These are phyloP conservation scores for Cotesia glomerata DNA, from an alignment of 1,140 invertebrate species.

Conservation along the genomic window DNA sequence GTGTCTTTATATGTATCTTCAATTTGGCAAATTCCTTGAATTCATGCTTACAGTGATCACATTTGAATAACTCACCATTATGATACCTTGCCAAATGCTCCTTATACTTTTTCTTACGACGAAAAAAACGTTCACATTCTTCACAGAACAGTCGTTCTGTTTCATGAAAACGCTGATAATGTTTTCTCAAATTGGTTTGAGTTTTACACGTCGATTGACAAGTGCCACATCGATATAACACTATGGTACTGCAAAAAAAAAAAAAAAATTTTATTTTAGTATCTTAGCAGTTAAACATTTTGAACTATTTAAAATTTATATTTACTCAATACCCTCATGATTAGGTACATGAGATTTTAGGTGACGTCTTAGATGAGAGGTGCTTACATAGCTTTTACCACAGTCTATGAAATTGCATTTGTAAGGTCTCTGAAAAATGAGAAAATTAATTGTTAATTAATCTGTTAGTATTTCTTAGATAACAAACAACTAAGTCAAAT, in stretches of 20 bases:
- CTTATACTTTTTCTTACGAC: conserved; percentile 35
- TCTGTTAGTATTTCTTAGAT: no score
- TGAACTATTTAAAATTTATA: not conserved
- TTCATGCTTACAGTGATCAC: conserved; percentile 31
- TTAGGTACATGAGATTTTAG: not conserved
- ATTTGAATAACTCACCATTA: conserved; percentile 28
- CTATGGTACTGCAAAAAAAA: not conserved
- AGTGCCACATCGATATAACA: conserved; percentile 37
- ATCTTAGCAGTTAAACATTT: not conserved
- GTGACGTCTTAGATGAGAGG: conserved; percentile 48
- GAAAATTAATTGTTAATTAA: not conserved
- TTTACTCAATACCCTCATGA: not conserved
- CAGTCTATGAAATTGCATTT: conserved; percentile 45
- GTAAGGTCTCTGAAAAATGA: conserved; percentile 42
- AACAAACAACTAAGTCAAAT: no score
- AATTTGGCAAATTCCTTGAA: conserved; percentile 26
- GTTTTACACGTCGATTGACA: conserved; percentile 38
- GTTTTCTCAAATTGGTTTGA: conserved; percentile 44
- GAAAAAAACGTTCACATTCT: conserved; percentile 40
- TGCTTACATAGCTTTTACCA: conserved; percentile 50
- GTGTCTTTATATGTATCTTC: not conserved
- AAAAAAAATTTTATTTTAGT: not conserved
- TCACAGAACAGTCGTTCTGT: conserved; percentile 37
- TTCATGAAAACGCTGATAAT: conserved; percentile 38
- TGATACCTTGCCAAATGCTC: conserved; percentile 38